Evolutionary conservation across 2,888 invertebrate genomes (phyloP).

Genomic region (Orthosia cruda): DNA sequence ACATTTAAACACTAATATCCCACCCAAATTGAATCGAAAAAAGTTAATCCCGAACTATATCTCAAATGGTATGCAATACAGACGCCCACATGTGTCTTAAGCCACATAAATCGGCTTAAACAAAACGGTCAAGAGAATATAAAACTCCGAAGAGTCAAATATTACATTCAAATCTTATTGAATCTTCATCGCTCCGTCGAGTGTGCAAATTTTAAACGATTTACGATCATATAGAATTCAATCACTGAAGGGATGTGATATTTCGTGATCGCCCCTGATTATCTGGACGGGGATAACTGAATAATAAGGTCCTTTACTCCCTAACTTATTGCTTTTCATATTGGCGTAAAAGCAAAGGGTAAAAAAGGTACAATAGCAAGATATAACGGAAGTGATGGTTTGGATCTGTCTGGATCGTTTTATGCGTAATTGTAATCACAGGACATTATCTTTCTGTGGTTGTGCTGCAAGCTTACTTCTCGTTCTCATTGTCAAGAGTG

Average conservation of each 20-base stretch:
- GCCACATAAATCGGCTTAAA: conserved; percentile 41
- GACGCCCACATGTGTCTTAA: conserved; percentile 23
- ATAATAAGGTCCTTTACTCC: conserved; percentile 49
- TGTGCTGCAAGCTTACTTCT: not conserved
- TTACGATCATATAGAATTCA: conserved; percentile 60
- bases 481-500: no score
- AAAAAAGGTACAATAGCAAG: not conserved
- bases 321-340: conserved; percentile 42
- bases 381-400: not conserved
- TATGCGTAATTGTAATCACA: not conserved
- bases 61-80: conserved; percentile 14
- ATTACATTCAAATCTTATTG: conserved; percentile 69
- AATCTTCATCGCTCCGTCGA: conserved; percentile 42
- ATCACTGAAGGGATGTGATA: conserved; percentile 54
- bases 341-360: conserved; percentile 13
- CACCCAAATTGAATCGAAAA: conserved; percentile 23
- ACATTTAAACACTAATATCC: not conserved
- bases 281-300: conserved; percentile 47
- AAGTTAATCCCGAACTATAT: conserved; percentile 8
- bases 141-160: conserved; percentile 54
- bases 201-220: conserved; percentile 61
- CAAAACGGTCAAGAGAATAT: conserved; percentile 53
- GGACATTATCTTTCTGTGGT: not conserved
- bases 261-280: conserved; percentile 51
- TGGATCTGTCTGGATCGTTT: not conserved